Evolutionary conservation across 2,113 vertebrate genomes (phyloP).

Genomic region (Phyllopteryx taeniolatus): DNA sequence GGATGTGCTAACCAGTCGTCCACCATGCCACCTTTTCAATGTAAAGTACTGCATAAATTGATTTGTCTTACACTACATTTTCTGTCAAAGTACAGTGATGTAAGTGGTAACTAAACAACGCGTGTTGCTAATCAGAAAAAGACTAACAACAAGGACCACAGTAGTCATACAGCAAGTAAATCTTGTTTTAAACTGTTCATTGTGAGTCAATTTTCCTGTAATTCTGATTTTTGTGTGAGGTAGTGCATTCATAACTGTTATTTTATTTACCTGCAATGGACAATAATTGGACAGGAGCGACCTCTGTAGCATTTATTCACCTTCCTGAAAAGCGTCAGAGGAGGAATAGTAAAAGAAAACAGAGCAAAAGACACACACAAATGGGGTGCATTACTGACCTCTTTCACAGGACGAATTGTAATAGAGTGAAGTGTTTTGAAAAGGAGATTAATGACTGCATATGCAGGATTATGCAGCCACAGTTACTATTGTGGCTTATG

Average conservation of each 20-base stretch:
- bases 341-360: slow-evolving; percentile 31
- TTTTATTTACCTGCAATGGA: slow-evolving; percentile 90
- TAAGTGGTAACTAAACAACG: not conserved
- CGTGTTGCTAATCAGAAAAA: not conserved
- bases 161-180: not conserved
- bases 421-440: not conserved
- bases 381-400: not conserved
- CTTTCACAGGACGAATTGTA: slow-evolving; percentile 1
- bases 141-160: not conserved
- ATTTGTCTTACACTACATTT: not conserved
- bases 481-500: not conserved
- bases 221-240: not conserved
- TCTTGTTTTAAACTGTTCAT: not conserved
- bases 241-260: not conserved
- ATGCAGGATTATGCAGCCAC: not conserved
- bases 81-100: not conserved
- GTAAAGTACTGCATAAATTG: not conserved
- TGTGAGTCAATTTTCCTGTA: not conserved
- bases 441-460: slow-evolving; percentile 5
- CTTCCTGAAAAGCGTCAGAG: slow-evolving; percentile 82
- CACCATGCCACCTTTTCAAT: too few species aligned
- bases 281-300: slow-evolving; percentile 94
- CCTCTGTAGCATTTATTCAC: slow-evolving; percentile 99
- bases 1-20: too few species aligned
- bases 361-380: slow-evolving; percentile 26